Evolutionary conservation across 2,888 invertebrate species (phyloP), one percentile per base, ranked within the genome.

Genomic region (Blomia tropicalis): DNA sequence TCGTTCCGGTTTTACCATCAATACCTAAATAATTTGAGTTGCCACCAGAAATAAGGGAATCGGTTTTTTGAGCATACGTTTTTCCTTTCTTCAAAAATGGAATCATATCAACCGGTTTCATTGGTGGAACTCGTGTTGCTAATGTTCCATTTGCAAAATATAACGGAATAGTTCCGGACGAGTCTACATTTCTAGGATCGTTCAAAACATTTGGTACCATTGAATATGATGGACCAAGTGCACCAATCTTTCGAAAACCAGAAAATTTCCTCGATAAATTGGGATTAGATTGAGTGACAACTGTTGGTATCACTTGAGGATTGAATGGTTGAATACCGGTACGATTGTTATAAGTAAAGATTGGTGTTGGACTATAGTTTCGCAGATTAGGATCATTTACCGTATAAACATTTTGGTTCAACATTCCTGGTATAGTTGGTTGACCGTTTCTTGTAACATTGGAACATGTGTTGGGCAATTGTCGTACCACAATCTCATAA

Each of bases 401-500:
- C 11, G 29, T 23, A 25, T 56, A 56, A 19, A 56, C 56, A 36
- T 56, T 56, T 5, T 23, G 25, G 23, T 31, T 56, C 32, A 11
- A 32, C n/a, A 14, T n/a, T 17, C 41, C 41, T 22, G 17, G 31
- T 17, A 17, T 7, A n/a, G 36, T 19, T n/a, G 29, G 14, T 17
- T 22, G 22, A 29, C 31, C 31, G 23, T 43, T 43, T 2, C 17
- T 11, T 7, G 14, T 30, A 5, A 17, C 14, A 32, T 62, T 36
- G 14, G 62, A 62, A 58, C 67, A 67, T 19, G 65, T 66, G 32
- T 67, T 67, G 0, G 66, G 62, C 22, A 67, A 25, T 43, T 68
- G 69, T 51, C 64, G 58, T 17, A 68, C 63, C 22, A 63, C 60
- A 17, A 69, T 67, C 27, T 68, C 68, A 61, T 66, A 69, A n/a